Evolutionary conservation across 92 coral and sea anemone genomes (phyloP).

Genomic region (Metridium senile): DNA sequence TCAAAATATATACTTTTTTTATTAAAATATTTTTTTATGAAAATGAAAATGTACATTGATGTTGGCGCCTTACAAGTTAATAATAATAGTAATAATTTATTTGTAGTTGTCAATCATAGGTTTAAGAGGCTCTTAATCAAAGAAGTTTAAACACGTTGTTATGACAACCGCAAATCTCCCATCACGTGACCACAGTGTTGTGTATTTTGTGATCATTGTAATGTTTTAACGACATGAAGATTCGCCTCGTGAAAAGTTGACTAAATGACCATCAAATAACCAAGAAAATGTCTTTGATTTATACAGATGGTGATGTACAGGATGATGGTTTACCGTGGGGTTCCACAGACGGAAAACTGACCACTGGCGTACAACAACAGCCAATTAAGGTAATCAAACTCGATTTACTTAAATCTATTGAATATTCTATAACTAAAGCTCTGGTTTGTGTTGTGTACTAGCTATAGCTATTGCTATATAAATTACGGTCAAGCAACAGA

Average conservation of each 20-base stretch:
- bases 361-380: neutral
- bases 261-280: neutral
- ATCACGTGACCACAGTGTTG: conserved; percentile 21
- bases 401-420: neutral
- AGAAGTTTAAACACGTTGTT: neutral
- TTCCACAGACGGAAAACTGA: neutral
- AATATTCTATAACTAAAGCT: too few species aligned
- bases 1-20: too few species aligned
- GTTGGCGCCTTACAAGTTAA: too few species aligned
- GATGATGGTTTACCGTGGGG: neutral
- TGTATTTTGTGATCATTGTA: conserved; percentile 13
- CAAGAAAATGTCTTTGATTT: neutral
- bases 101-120: neutral
- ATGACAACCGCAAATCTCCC: conserved; percentile 28
- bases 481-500: too few species aligned
- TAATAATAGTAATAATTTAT: too few species aligned
- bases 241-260: neutral
- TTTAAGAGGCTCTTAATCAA: neutral
- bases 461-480: too few species aligned
- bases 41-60: too few species aligned
- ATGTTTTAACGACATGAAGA: neutral
- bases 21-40: too few species aligned
- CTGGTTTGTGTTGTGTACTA: neutral
- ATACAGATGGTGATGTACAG: neutral
- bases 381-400: conserved; percentile 7